Percentiles rank a stretch among this genome's conserved stretches.
phyloP scores from a whole-genome alignment of 1,140 invertebrate genomes.

The Drosophila tristis region DNA sequence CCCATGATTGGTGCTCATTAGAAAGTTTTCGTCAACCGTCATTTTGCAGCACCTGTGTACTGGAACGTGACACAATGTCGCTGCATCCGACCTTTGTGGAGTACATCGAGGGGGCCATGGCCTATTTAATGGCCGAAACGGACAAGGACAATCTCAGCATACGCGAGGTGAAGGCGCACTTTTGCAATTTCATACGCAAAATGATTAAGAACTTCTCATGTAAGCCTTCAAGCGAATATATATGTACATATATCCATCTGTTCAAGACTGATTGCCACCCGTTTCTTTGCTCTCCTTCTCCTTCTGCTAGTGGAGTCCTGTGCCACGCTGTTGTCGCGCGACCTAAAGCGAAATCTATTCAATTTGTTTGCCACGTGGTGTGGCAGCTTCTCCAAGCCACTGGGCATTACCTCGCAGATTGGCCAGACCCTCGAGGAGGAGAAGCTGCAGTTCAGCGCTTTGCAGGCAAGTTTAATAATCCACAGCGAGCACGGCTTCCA shows the following conservation, averaged over 20 bases:
- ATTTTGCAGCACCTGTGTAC: constrained; percentile 89
- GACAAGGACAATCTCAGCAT: constrained; percentile 93
- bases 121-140: constrained; percentile 95
- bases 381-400: constrained; percentile 90
- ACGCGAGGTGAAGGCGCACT: constrained; percentile 95
- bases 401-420: constrained; percentile 81
- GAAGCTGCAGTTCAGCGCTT: constrained; percentile 88
- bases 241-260: not conserved
- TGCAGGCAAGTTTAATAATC: constrained; percentile 87
- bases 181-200: constrained; percentile 96
- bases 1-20: not conserved
- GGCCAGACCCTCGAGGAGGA: constrained; percentile 85
- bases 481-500: not conserved
- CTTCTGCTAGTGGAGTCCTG: constrained; percentile 92
- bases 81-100: constrained; percentile 95
- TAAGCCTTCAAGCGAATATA: constrained; percentile 85
- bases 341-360: constrained; percentile 94
- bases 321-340: constrained; percentile 92
- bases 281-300: constrained; percentile 20
- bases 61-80: constrained; percentile 92
- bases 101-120: constrained; percentile 96
- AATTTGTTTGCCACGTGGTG: constrained; percentile 97
- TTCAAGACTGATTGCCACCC: constrained; percentile 20
- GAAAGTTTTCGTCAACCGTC: constrained; percentile 19
- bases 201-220: constrained; percentile 96